Evolutionary conservation across 1,140 invertebrate genomes (phyloP), one percentile per base, ranked within the genome.

Genomic region (Drosophila trapezifrons): DNA sequence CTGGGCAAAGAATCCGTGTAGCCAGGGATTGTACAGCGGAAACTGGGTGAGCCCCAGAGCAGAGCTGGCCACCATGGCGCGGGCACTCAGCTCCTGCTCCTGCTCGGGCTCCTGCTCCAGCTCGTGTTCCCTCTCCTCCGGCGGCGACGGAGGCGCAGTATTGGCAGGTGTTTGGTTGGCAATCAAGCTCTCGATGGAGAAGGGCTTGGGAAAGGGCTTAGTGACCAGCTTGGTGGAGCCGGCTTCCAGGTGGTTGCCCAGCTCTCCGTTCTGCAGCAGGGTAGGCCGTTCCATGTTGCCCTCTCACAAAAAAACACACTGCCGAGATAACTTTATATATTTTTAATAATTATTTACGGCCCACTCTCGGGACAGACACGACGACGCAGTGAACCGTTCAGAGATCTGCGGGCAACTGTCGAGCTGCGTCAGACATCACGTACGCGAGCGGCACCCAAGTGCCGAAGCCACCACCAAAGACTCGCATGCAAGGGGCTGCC

Each of bases 141-240:
- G 46, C 58, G 67, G 55, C 13, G 67, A 69, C 8, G 70, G 67
- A 6, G 67, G 63, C 20, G 65, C 22, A 37, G 57, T 22, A 52
- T 52, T 73, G 54, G 85, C 63, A 46, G 81, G 63, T 52, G 82
- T 71, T 81, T 90, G 79, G 60, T 77, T 91, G 32, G 91, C 85
- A 52, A 92, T 92, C 40, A 92, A 52, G 75, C 89, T 92, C 69
- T 92, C 91, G 27, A 92, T 92, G 4, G 91, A 91, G 55, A 92
- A 92, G 32, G 91, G 90, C 38, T 90, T 92, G 7, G 90, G 83
- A 52, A 84, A 91, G 10, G 83, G 71, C 60, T 87, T 86, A 63
- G 58, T 85, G 22, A 57, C 76, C 62, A 86, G 42, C 69, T 87
- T 91, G 27, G 76, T 84, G 37, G 66, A 62, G n/a, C 55, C n/a